A percentile compares a stretch with the other conserved stretches of the same genome.
Conservation (phyloP, 2,888 invertebrate species). For the Trilocha varians region DNA sequence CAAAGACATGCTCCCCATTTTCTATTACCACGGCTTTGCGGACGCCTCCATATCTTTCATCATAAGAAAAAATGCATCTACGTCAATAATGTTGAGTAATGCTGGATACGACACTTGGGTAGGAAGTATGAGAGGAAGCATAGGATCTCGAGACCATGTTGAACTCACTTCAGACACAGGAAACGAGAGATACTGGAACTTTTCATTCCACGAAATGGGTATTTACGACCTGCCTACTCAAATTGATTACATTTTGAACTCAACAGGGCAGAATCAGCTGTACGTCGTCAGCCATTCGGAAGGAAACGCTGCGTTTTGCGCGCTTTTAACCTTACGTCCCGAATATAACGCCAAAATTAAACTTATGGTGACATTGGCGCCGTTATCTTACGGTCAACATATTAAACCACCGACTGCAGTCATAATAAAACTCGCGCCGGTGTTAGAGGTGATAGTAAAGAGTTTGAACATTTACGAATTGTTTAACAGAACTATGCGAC, state of each 20-base stretch:
- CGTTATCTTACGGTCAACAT: background rate
- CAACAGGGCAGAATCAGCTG: background rate
- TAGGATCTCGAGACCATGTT: background rate
- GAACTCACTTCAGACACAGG: background rate
- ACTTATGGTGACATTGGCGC: background rate
- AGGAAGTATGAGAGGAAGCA: background rate
- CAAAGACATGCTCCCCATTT: background rate
- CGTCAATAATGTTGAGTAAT: background rate
- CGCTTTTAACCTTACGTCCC: background rate
- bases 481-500: background rate
- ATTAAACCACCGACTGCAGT: background rate
- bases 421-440: background rate
- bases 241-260: background rate
- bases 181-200: background rate
- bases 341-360: background rate
- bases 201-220: background rate
- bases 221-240: background rate
- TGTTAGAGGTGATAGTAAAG: background rate
- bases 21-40: background rate
- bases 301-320: background rate
- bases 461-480: background rate
- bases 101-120: background rate
- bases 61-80: background rate
- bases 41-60: background rate
- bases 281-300: background rate